Percentiles rank a stretch among this genome's conserved stretches.
Evolutionary conservation across 2,113 vertebrate genomes (phyloP).

Genomic region (Trematocara stigmaticum): DNA sequence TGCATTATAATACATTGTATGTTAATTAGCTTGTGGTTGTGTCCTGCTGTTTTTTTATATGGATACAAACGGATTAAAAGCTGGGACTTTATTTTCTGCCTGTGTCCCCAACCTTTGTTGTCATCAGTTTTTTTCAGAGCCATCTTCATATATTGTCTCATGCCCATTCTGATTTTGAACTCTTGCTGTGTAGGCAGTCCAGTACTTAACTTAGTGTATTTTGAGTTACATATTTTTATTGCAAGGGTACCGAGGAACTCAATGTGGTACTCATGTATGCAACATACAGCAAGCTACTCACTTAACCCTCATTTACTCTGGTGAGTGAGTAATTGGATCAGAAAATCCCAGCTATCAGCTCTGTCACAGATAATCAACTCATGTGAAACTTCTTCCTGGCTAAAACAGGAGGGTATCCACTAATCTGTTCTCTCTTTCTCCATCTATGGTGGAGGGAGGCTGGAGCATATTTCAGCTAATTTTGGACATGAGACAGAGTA

Average conservation of each 20-base stretch:
- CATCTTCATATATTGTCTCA: not conserved
- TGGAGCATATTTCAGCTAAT: not conserved
- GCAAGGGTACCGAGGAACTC: not conserved
- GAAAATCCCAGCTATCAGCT: not conserved
- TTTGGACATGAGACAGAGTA: not conserved
- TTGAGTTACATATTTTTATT: not conserved
- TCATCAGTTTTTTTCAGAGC: not conserved
- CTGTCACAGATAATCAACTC: not conserved
- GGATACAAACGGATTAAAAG: not conserved
- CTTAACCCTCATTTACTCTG: not conserved
- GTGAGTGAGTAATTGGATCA: not conserved
- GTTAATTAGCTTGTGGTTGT: not conserved
- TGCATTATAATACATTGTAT: not conserved
- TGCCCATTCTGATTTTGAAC: not conserved
- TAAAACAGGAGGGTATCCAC: not conserved
- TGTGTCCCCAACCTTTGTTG: not conserved
- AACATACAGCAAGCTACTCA: not conserved
- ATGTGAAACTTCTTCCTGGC: not conserved
- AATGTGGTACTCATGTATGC: not conserved
- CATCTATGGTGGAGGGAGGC: not conserved
- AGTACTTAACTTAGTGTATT: not conserved
- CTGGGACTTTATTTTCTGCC: not conserved
- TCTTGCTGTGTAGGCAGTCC: not conserved
- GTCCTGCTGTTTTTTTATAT: not conserved
- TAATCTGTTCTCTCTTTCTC: not conserved